phyloP scores from a whole-genome alignment of 2,113 vertebrate genomes.

The Myrmecophaga tridactyla region DNA sequence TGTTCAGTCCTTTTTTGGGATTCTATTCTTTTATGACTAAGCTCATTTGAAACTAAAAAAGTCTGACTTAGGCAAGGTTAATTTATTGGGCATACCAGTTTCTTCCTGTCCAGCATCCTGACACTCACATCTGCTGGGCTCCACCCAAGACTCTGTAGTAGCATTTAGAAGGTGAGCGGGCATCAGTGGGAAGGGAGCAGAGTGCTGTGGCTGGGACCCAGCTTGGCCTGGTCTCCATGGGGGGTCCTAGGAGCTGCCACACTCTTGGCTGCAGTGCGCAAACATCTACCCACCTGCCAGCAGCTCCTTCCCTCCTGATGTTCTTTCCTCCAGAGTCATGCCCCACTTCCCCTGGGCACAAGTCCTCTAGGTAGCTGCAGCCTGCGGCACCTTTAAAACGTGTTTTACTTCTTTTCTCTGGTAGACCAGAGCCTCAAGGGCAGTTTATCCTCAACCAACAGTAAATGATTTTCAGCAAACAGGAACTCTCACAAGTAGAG shows the following conservation, averaged over 20 bases:
- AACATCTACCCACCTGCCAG: too few species aligned
- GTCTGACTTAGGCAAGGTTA: background rate
- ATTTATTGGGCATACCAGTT: background rate
- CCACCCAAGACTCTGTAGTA: background rate
- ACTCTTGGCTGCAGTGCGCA: fast-evolving
- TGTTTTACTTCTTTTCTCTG: background rate
- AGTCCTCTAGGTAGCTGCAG: too few species aligned
- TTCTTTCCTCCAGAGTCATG: background rate
- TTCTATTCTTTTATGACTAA: background rate
- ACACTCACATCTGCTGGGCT: fast-evolving
- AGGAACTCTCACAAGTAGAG: background rate
- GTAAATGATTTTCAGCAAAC: background rate
- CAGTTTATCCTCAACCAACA: background rate
- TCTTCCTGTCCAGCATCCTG: background rate
- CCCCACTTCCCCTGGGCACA: too few species aligned
- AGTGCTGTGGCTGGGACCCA: fast-evolving
- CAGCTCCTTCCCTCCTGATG: background rate
- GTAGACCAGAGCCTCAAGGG: background rate
- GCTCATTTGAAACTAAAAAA: background rate
- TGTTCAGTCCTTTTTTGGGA: background rate
- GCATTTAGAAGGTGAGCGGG: background rate
- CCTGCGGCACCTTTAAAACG: background rate
- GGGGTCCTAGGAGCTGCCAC: fast-evolving
- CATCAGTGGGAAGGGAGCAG: fast-evolving
- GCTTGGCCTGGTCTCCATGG: fast-evolving